Evolutionary conservation across 2,797 vertebrate genomes (phyloP), one percentile per base, ranked within the genome.

Genomic region (Melanotaenia parkinsoni): DNA sequence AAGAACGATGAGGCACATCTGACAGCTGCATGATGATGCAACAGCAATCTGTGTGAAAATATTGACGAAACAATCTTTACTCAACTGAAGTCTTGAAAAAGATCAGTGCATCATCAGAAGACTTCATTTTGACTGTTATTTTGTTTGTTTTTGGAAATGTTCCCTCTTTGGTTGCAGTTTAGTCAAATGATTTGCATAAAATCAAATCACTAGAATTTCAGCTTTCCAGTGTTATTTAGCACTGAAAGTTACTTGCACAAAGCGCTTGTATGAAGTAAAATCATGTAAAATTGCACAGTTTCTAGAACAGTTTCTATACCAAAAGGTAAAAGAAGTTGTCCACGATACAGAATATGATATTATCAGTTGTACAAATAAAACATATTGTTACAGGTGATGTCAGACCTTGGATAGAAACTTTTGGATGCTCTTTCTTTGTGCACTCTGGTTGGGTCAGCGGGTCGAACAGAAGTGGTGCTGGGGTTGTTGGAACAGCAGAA

Each of bases 401-500:
- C 96, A 96, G 92, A 99, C 98, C 98, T 96, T 95, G 95, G 80
- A 96, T 95, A 85, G 96, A 92, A 86, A 99, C 96, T 60, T 94
- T 93, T 63, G 98, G 98, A 79, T 98, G 98, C 67, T 98, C 96
- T 86, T 95, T 96, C 89, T 91, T 94, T 61, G 90, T 68, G 80
- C 98, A 99, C 72, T 96, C 93, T 0, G 80, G 83, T 3, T 77
- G 90, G 63, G 78, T 85, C 68, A 86, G 86, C 2, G 89, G 86
- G 80, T 90, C 76, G 3, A 90, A 83, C 50, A 70, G 35, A 20
- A 81, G 68, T 0, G 80, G 64, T 26, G 71, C 69, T 10, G 80
- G 83, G 56, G 75, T 72, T 3, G 87, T 92, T 88, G 86, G 93
- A 81, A 63, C 88, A 53, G 75, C 95, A 71, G 89, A 94, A 85